These are phyloP conservation scores for Onthophagus taurus DNA, from an alignment of 1,140 invertebrate genomes.

Conservation along the genomic window DNA sequence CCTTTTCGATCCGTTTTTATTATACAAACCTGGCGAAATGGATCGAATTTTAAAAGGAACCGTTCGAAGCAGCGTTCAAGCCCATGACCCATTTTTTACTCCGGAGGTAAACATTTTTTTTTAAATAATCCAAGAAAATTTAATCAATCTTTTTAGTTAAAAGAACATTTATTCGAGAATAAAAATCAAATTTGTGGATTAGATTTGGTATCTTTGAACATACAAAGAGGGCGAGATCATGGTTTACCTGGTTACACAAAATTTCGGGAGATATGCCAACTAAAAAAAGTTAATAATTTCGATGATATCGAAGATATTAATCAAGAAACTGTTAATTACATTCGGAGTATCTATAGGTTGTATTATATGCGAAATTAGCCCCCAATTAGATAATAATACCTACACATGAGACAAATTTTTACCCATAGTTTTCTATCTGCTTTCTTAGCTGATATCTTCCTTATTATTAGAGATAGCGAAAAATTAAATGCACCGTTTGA, in stretches of 20 bases:
- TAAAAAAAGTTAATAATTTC: slow-evolving; percentile 59
- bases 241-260: slow-evolving; percentile 70
- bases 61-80: slow-evolving; percentile 54
- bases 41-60: slow-evolving; percentile 53
- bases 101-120: slow-evolving; percentile 43
- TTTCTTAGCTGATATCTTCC: too few species aligned
- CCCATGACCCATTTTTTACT: slow-evolving; percentile 58
- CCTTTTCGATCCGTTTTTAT: slow-evolving; percentile 71
- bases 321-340: slow-evolving; percentile 47
- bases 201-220: slow-evolving; percentile 78
- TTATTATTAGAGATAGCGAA: too few species aligned
- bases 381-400: too few species aligned
- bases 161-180: slow-evolving; percentile 63
- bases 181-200: slow-evolving; percentile 52
- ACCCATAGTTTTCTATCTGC: too few species aligned
- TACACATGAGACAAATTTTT: too few species aligned
- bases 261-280: slow-evolving; percentile 66
- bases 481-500: too few species aligned
- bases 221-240: slow-evolving; percentile 81
- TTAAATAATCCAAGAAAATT: not conserved
- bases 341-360: slow-evolving; percentile 57
- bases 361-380: slow-evolving; percentile 1
- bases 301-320: slow-evolving; percentile 64
- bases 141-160: slow-evolving; percentile 44
- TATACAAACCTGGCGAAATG: slow-evolving; percentile 54